Evolutionary conservation across 2,113 vertebrate species (phyloP).

Genomic region (Lota lota): DNA sequence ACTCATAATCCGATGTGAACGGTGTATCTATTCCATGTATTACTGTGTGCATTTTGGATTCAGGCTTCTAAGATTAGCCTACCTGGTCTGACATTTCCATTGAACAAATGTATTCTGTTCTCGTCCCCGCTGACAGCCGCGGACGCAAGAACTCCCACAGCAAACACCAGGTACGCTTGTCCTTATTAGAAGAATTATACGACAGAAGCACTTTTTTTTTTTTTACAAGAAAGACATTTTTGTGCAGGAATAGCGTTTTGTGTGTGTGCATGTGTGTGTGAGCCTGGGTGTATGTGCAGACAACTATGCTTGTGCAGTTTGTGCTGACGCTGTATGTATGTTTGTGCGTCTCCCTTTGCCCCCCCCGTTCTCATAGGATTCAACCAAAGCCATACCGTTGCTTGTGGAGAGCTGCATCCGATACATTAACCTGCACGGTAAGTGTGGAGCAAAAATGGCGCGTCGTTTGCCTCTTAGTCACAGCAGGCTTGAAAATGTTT

Average conservation of each 20-base stretch:
- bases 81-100: not conserved
- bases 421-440: conserved; percentile 97
- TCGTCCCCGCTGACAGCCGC: conserved; percentile 72
- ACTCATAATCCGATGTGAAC: not conserved
- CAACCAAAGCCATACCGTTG: conserved; percentile 91
- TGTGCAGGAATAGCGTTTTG: not conserved
- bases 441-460: conserved; percentile 34
- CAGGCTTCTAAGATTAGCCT: too few relatives aligned
- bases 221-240: not conserved
- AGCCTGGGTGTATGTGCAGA: too few relatives aligned
- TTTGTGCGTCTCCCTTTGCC: too few relatives aligned
- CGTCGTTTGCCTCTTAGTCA: too few relatives aligned
- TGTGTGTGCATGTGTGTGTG: not conserved
- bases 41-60: not conserved
- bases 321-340: too few relatives aligned
- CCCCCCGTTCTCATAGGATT: conserved; percentile 75
- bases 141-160: conserved; percentile 97
- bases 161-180: conserved; percentile 90
- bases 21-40: not conserved
- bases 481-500: too few relatives aligned
- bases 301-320: too few relatives aligned
- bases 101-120: not conserved
- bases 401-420: conserved; percentile 98
- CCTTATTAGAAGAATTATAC: not conserved
- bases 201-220: too few relatives aligned